Percentiles rank a stretch among this genome's conserved stretches.
phyloP scores from a whole-genome alignment of 1,140 invertebrate genomes.

The Contarinia nasturtii region DNA sequence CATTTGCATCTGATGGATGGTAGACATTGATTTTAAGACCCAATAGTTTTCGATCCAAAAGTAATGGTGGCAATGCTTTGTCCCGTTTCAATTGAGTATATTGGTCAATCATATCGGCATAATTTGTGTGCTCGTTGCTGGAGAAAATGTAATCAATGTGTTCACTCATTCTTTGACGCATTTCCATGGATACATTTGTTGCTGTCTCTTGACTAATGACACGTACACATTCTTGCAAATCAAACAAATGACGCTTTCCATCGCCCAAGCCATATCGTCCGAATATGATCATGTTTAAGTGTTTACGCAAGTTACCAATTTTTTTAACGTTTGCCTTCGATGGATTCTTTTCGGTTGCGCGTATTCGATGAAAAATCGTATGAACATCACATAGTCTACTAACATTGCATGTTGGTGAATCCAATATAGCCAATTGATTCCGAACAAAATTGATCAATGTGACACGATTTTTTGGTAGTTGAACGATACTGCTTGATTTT shows the following conservation, averaged over 20 bases:
- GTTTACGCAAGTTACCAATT: slow-evolving; percentile 21
- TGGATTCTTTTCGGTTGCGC: slow-evolving; percentile 24
- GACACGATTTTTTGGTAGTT: slow-evolving; percentile 13
- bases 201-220: slow-evolving; percentile 22
- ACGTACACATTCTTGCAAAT: slow-evolving; percentile 22
- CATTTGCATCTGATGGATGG: no score
- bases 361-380: slow-evolving; percentile 21
- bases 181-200: slow-evolving; percentile 15
- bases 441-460: slow-evolving; percentile 14
- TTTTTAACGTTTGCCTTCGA: slow-evolving; percentile 24
- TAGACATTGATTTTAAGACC: slow-evolving; percentile 5
- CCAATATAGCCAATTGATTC: slow-evolving; percentile 13
- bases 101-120: slow-evolving; percentile 23
- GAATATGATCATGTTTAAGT: slow-evolving; percentile 30
- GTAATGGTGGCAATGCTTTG: slow-evolving; percentile 10
- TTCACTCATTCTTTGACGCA: slow-evolving; percentile 27
- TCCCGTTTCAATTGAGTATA: slow-evolving; percentile 18
- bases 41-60: slow-evolving; percentile 14
- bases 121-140: slow-evolving; percentile 24
- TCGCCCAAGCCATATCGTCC: slow-evolving; percentile 30
- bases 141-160: slow-evolving; percentile 29
- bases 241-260: slow-evolving; percentile 26
- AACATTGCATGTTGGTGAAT: slow-evolving; percentile 20
- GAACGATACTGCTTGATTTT: slow-evolving; percentile 6
- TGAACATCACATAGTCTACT: slow-evolving; percentile 7